Evolutionary conservation across 2,113 vertebrate species (phyloP), one percentile per base, ranked within the genome.

Genomic region (Callipepla squamata): DNA sequence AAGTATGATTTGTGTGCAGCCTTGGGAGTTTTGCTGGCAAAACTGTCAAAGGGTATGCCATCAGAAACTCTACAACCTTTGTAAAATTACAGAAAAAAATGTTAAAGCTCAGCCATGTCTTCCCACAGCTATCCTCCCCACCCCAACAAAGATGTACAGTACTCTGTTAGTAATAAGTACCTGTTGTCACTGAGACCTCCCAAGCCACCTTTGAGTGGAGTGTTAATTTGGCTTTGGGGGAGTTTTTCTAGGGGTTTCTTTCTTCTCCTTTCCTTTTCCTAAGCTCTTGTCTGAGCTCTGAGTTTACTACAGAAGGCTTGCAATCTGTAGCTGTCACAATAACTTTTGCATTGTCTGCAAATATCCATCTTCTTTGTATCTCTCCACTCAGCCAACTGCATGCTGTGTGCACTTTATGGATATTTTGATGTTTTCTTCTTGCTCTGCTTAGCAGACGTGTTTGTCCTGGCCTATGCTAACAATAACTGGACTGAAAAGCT

Each of bases 311-410:
- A 79, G 75, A 91, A 80, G 80, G 79, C 44, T 93, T 87, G 75
- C 85, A 93, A 87, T 94, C 57, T 83, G 87, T 89, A 96, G 61
- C 82, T 93, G 81, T 90, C 91, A 92, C 70, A 92, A 89, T 92
- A 91, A 87, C 42, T 93, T 95, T 67, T 72, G 38, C 73, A 80
- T 90, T 93, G 81, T 94, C 89, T 94, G 79, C 85, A 93, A 94
- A 94, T 94, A 85, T 20, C 34, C 57, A 40, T 63, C 75, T 77
- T n/a, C 57, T 90, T 87, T 75, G 62, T 74, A 74, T 55, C 47
- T 44, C 40, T 80, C 40, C 48, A 67, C 79, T 72, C 89, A 85
- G 79, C 57, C 63, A 89, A 47, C 72, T 74, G 81, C 50, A 67
- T 92, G 63, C 70, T 93, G 62, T 58, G 70, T 62, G 17, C 28